A percentile compares a stretch with the other conserved stretches of the same genome.
Evolutionary conservation across 2,797 vertebrate genomes (phyloP).

Genomic region (Tauraco hartlaubi): DNA sequence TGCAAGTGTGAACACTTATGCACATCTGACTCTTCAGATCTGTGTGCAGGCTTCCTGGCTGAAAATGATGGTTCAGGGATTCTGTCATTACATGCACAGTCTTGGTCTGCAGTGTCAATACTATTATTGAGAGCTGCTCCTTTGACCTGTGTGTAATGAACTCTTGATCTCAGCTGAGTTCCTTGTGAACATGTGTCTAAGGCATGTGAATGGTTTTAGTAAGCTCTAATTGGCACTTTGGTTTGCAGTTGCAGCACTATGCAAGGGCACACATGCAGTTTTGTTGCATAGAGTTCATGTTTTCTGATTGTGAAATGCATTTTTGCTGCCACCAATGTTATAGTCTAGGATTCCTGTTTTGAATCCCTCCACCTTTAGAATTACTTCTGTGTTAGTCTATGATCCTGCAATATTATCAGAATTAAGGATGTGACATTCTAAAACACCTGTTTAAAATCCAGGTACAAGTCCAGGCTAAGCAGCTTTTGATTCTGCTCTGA

Average conservation of each 20-base stretch:
- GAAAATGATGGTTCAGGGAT: not conserved
- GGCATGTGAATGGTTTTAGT: not conserved
- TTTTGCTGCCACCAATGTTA: not conserved
- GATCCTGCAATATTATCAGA: not conserved
- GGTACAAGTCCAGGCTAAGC: not conserved
- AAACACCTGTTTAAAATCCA: not conserved
- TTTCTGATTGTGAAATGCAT: not conserved
- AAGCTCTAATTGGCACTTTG: not conserved
- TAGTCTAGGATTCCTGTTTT: not conserved
- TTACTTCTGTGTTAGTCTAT: not conserved
- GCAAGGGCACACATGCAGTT: accelerated
- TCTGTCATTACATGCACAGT: not conserved
- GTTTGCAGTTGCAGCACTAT: not conserved
- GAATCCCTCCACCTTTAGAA: not conserved
- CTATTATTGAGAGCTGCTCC: not conserved
- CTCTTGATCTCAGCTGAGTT: not conserved
- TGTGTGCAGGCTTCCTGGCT: not conserved
- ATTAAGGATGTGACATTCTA: not conserved
- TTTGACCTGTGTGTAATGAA: not conserved
- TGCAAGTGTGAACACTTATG: not conserved
- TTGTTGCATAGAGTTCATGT: accelerated
- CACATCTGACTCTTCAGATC: not conserved
- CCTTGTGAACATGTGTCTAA: not conserved
- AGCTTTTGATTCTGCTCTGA: not conserved
- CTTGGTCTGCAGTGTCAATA: not conserved